Evolutionary conservation across 92 coral and sea anemone genomes (phyloP).

Genomic region (Epizoanthus rinbou): DNA sequence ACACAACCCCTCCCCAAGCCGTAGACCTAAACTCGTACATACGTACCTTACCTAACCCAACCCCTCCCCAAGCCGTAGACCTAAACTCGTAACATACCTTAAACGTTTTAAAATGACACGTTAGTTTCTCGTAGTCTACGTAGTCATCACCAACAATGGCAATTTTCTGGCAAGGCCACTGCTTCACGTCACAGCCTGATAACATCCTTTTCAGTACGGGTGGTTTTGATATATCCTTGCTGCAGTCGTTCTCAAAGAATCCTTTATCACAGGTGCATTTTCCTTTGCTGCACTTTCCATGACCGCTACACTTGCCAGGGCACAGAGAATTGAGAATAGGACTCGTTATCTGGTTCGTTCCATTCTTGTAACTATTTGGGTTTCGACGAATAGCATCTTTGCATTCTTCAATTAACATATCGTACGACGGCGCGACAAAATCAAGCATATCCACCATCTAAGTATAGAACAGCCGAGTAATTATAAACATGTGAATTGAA

Average conservation of each 20-base stretch:
- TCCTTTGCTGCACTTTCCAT: neutral
- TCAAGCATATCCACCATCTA: slow-evolving; percentile 1
- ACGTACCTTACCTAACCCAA: neutral
- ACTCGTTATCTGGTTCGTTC: neutral
- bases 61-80: neutral
- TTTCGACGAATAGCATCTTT: neutral
- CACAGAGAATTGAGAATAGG: neutral
- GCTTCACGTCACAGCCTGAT: neutral
- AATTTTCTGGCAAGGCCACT: slow-evolving; percentile 6
- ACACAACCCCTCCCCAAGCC: neutral
- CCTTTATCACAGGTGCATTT: neutral
- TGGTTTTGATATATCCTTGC: neutral
- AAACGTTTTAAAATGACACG: neutral
- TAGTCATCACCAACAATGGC: slow-evolving; percentile 5
- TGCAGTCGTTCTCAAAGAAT: slow-evolving; percentile 6
- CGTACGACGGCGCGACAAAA: neutral
- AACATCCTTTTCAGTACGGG: neutral
- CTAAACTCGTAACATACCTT: neutral
- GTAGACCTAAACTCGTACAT: neutral
- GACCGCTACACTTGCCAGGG: neutral
- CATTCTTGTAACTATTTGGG: neutral
- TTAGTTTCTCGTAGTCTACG: neutral
- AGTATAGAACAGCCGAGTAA: too few relatives aligned
- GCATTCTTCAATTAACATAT: neutral
- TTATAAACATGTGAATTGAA: too few relatives aligned